Conservation (phyloP, 2,113 vertebrate species). For the Craseonycteris thonglongyai region DNA sequence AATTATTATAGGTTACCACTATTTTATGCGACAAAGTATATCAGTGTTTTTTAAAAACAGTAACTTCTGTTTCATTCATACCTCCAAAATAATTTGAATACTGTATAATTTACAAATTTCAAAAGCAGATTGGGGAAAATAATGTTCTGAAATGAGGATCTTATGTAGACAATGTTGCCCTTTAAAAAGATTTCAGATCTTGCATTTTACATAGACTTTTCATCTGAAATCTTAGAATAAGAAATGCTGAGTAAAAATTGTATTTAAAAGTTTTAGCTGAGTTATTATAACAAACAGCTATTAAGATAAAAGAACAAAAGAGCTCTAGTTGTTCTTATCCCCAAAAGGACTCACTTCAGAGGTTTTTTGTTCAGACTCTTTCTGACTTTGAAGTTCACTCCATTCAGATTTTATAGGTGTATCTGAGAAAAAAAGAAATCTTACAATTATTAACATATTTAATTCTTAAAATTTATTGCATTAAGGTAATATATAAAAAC, state of each 20-base stretch:
- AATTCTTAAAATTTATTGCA: neutral
- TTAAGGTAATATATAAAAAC: neutral
- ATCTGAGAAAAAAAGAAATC: conserved; percentile 76
- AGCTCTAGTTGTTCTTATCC: neutral
- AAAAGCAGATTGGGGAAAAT: conserved; percentile 15
- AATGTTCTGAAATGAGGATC: neutral
- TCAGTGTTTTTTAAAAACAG: neutral
- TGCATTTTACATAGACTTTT: neutral
- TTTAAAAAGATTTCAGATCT: neutral
- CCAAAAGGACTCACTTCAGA: conserved; percentile 71
- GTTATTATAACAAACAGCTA: neutral
- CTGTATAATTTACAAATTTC: neutral
- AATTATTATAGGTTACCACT: neutral
- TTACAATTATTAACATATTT: conserved; percentile 45
- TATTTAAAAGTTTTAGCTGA: neutral
- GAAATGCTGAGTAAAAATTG: neutral
- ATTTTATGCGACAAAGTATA: neutral
- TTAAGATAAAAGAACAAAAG: neutral
- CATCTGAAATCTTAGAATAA: neutral
- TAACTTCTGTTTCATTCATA: neutral
- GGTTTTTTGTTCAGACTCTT: conserved; percentile 61
- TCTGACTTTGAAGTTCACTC: conserved; percentile 72
- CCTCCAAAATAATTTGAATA: neutral
- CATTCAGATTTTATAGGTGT: conserved; percentile 77
- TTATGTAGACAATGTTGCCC: neutral